phyloP scores from a whole-genome alignment of 2,888 invertebrate species.

The Calameuta idolon region DNA sequence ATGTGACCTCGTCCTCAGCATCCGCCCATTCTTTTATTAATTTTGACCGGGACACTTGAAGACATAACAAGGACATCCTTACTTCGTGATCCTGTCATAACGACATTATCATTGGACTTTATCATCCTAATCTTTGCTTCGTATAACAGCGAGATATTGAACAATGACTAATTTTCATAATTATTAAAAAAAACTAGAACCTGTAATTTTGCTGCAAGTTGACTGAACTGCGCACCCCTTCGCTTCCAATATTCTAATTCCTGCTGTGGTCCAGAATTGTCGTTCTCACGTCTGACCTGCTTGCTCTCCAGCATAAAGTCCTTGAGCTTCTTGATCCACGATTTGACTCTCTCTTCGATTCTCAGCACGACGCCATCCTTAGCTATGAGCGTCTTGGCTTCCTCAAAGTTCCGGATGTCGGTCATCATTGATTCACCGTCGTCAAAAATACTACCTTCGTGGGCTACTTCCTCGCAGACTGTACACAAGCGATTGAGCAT shows the following conservation, averaged over 20 bases:
- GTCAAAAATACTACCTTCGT: constrained; percentile 81
- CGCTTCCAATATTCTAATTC: constrained; percentile 98
- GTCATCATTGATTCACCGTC: constrained; percentile 77
- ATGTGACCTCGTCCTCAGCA: constrained; percentile 90
- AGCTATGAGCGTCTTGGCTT: constrained; percentile 76
- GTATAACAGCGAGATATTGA: neutral
- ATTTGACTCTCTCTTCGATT: constrained; percentile 80
- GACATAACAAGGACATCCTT: constrained; percentile 80
- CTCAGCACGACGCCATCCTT: constrained; percentile 73
- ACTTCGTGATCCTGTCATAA: constrained; percentile 76
- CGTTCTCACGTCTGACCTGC: constrained; percentile 90
- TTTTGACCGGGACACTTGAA: constrained; percentile 82
- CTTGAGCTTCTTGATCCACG: constrained; percentile 84
- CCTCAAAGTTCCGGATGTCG: constrained; percentile 73
- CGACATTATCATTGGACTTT: neutral
- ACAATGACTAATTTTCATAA: neutral
- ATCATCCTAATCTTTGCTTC: neutral
- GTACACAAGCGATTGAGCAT: constrained; percentile 27
- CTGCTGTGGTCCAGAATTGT: constrained; percentile 92
- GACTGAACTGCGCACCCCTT: constrained; percentile 92
- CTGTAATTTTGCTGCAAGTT: constrained; percentile 82
- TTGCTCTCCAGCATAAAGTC: constrained; percentile 89
- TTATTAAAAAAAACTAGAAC: constrained; percentile 50
- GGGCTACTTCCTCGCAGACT: constrained; percentile 89
- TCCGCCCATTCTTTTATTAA: constrained; percentile 86